Percentiles rank a stretch among this genome's conserved stretches.
Conservation (phyloP, 2,113 vertebrate species). For the Struthio camelus region DNA sequence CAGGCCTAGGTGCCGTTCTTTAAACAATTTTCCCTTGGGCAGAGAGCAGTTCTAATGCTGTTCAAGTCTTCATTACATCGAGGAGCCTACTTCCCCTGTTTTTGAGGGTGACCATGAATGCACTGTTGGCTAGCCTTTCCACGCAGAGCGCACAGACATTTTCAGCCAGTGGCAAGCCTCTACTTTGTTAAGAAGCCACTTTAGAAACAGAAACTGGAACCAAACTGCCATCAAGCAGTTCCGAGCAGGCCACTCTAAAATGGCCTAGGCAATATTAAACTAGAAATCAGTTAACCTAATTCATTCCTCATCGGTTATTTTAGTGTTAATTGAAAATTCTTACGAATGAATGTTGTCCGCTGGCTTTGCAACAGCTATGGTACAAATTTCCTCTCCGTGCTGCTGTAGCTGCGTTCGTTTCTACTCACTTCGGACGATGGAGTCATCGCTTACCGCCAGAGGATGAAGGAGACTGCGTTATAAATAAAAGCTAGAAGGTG, state of each 20-base stretch:
- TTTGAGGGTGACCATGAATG: neutral
- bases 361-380: neutral
- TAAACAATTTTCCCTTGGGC: slow-evolving; percentile 13
- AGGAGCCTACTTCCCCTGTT: neutral
- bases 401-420: neutral
- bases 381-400: neutral
- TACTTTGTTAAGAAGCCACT: neutral
- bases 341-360: neutral
- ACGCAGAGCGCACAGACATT: neutral
- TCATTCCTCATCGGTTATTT: neutral
- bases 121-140: neutral
- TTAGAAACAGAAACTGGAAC: neutral
- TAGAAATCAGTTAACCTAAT: neutral
- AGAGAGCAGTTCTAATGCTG: neutral
- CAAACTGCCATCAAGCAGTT: neutral
- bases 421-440: neutral
- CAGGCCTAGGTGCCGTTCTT: neutral
- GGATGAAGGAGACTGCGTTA: too few relatives aligned
- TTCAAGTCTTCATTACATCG: slow-evolving; percentile 4
- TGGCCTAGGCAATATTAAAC: neutral
- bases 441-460: neutral
- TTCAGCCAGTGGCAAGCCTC: neutral
- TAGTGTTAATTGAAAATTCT: neutral
- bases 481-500: neutral
- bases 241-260: neutral